Base-by-base conservation (phyloP, 2,797 vertebrate genomes). In the Pelodytes ibericus region DNA sequence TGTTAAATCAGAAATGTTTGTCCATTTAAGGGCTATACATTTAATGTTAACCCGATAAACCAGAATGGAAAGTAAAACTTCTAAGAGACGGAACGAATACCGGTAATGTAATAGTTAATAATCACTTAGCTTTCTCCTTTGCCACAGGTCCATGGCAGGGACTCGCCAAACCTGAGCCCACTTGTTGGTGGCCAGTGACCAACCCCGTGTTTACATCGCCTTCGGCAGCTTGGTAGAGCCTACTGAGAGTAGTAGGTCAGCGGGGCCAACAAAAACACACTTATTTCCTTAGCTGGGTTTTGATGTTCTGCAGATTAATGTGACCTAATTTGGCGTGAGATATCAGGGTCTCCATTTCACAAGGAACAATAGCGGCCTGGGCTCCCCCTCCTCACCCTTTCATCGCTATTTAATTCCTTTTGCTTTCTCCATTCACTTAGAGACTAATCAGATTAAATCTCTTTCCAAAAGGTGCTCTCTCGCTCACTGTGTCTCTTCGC, bases 381-480 rank as follows among this genome's bases (percentile, higher is more conserved):
- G 60, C 3, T 8, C 58, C 71, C 67, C 65, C 58, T 72, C 66
- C 72, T 0, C 9, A 74, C 71, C 80, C 47, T 83, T 84, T 85
- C 84, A 74, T 56, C 0, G 22, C 36, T 80, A 71, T 83, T 86
- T 84, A 77, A 84, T 79, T 73, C 84, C 75, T 82, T 82, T 83
- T 3, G 15, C 82, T 81, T 57, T 29, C 15, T 59, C 79, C 76
- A 56, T 81, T 85, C 80, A 79, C 59, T 81, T 74, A 81, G 56
- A 61, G 6, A 36, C 63, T 86, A 84, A 87, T 85, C 75, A 84
- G 84, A 86, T 86, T 87, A 87, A 81, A 71, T 66, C 70, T 24
- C 66, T 11, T 75, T 62, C 81, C 77, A 36, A 62, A 0, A 83
- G 81, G 76, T 61, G 77, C 67, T 65, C 68, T 66, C 74, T 26